phyloP scores from a whole-genome alignment of 2,113 vertebrate genomes.

The Onychorhynchus coronatus region DNA sequence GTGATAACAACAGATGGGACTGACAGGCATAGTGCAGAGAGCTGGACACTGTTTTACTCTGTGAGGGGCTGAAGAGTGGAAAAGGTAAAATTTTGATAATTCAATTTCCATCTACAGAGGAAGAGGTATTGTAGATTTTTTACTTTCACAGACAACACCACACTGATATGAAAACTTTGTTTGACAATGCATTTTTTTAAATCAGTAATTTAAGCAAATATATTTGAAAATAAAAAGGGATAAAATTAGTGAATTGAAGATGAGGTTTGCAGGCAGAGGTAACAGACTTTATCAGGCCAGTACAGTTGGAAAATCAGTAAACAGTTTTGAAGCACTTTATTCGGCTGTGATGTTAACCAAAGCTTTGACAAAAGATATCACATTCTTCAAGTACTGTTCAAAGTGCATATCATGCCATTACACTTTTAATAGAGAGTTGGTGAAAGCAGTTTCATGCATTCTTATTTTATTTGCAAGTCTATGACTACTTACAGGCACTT shows the following conservation, averaged over 20 bases:
- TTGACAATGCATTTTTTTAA: neutral
- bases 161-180: neutral
- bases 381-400: neutral
- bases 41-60: neutral
- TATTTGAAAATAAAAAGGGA: neutral
- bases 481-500: neutral
- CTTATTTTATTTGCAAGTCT: conserved; percentile 1
- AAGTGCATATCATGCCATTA: neutral
- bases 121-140: neutral
- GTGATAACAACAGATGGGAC: neutral
- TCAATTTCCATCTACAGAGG: neutral
- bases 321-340: neutral
- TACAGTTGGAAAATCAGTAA: neutral
- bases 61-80: neutral
- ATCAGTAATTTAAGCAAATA: neutral
- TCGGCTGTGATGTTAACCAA: neutral
- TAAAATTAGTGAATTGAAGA: neutral
- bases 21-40: neutral
- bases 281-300: neutral
- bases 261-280: neutral
- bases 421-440: neutral
- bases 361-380: neutral
- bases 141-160: neutral
- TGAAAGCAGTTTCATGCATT: conserved; percentile 31
- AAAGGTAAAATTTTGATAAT: neutral